A percentile compares a stretch with the other conserved stretches of the same genome.
Evolutionary conservation across 2,113 vertebrate species (phyloP).

Genomic region (Myrmophylax atrothorax): DNA sequence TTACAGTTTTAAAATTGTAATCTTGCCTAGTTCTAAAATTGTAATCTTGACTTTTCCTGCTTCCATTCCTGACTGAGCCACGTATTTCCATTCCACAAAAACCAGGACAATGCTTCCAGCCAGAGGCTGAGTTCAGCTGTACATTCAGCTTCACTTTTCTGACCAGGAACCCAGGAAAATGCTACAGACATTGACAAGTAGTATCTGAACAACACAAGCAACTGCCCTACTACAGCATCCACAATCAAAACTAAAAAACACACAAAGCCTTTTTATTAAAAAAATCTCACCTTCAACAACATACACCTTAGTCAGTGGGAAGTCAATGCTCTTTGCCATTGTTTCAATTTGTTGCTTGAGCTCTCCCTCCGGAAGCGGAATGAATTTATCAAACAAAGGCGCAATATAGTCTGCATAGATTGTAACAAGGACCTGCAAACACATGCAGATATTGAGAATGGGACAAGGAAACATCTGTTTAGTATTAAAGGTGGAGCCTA

Average conservation of each 20-base stretch:
- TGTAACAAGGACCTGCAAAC: conserved; percentile 91
- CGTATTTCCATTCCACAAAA: background rate
- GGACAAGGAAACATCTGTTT: background rate
- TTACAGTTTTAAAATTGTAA: background rate
- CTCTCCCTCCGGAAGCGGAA: conserved; percentile 92
- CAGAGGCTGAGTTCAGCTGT: background rate
- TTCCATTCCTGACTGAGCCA: background rate
- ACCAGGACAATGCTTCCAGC: background rate
- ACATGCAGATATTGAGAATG: background rate
- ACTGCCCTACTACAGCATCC: background rate
- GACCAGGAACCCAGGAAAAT: background rate
- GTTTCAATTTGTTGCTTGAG: conserved; percentile 91
- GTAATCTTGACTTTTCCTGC: background rate
- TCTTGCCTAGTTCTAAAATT: background rate
- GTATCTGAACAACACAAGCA: background rate
- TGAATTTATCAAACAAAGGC: conserved; percentile 97
- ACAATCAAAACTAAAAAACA: background rate
- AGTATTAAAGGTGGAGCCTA: background rate
- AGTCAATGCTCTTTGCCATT: conserved; percentile 92
- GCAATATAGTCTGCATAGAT: conserved; percentile 99
- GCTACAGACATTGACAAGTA: background rate
- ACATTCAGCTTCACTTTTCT: background rate
- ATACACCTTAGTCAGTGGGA: conserved; percentile 96
- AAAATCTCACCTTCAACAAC: conserved; percentile 92
- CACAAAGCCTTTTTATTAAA: background rate